phyloP scores from a whole-genome alignment of 2,888 invertebrate genomes.

The Andrena marginata region DNA sequence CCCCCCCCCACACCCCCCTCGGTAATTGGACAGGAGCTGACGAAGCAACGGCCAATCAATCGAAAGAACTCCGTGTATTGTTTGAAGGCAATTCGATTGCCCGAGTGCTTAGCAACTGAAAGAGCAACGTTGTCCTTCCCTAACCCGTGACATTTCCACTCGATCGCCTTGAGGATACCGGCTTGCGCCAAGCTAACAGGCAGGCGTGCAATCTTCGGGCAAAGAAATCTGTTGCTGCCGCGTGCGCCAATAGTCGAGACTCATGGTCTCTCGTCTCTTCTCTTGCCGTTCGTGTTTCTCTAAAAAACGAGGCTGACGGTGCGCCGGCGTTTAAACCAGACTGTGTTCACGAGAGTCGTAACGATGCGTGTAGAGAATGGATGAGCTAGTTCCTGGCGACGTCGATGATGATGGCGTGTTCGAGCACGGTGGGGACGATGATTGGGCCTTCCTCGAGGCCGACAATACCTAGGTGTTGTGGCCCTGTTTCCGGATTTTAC shows the following conservation, averaged over 20 bases:
- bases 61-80: constrained; percentile 8
- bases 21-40: constrained; percentile 22
- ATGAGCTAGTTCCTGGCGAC: constrained; percentile 81
- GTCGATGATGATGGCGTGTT: constrained; percentile 81
- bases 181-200: constrained; percentile 42
- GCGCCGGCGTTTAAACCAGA: constrained; percentile 75
- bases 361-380: constrained; percentile 82
- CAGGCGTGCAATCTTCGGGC: constrained; percentile 42
- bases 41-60: constrained; percentile 26
- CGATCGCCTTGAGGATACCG: constrained; percentile 10
- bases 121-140: constrained; percentile 14
- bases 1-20: too few relatives aligned
- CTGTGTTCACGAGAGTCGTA: constrained; percentile 82
- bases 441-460: constrained; percentile 80
- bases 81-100: constrained; percentile 8
- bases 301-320: constrained; percentile 34
- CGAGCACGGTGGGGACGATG: constrained; percentile 80
- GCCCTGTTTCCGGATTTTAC: constrained; percentile 84
- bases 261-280: neutral
- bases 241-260: constrained; percentile 40
- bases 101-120: constrained; percentile 13
- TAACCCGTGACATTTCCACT: constrained; percentile 11
- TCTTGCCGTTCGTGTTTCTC: neutral
- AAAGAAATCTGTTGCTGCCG: constrained; percentile 46
- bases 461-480: constrained; percentile 82